phyloP scores from a whole-genome alignment of 2,113 vertebrate species.

The Grus americana region DNA sequence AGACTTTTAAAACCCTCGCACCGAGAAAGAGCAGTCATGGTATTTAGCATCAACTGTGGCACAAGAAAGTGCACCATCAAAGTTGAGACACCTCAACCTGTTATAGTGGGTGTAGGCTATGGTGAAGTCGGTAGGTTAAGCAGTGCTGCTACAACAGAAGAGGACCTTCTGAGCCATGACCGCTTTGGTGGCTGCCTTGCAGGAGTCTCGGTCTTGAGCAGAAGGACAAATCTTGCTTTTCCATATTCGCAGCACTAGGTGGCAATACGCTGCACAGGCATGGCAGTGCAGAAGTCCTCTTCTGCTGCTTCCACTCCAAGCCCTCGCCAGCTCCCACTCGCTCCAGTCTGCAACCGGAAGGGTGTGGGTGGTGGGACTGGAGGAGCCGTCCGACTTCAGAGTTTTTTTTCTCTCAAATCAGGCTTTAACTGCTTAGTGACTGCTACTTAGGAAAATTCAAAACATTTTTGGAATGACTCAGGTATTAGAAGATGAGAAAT shows the following conservation, averaged over 20 bases:
- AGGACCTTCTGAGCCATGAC: background rate
- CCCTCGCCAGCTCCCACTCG: background rate
- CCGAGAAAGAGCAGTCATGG: too few relatives aligned
- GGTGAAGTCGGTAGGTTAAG: background rate
- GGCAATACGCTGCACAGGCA: background rate
- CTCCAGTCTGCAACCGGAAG: slow-evolving; percentile 18
- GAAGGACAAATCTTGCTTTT: background rate
- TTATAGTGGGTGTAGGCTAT: background rate
- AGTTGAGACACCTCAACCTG: background rate
- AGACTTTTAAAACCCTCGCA: background rate
- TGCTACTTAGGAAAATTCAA: background rate
- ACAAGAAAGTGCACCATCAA: background rate
- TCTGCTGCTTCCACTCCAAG: background rate
- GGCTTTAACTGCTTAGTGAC: background rate
- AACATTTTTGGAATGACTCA: background rate
- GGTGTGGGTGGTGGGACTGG: slow-evolving; percentile 18
- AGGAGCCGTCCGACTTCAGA: background rate
- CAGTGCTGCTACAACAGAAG: background rate
- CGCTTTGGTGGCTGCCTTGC: rapidly evolving
- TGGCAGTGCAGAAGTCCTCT: background rate
- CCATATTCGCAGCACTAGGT: background rate
- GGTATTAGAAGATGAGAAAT: background rate
- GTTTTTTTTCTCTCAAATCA: background rate
- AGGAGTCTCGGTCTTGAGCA: background rate
- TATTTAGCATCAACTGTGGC: background rate